Evolutionary conservation across 1,140 invertebrate genomes (phyloP), one percentile per base, ranked within the genome.

Genomic region (Nylanderia fulva): DNA sequence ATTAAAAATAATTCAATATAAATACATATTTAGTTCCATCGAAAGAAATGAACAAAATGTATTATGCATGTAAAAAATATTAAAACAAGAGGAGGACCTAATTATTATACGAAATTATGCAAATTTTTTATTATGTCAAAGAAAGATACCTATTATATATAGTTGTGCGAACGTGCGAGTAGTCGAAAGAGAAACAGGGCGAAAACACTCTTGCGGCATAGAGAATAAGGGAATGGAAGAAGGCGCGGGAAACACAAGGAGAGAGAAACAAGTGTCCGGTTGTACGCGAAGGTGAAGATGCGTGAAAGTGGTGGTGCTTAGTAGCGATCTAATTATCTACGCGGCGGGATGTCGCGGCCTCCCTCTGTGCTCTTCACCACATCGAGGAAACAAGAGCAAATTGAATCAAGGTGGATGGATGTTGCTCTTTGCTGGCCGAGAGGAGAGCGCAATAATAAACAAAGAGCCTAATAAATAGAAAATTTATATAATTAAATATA

Each of bases 321-420:
- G 93, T 93, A 93, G 92, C 92, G 92, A 93, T 93, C 93, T 93
- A 93, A 93, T 93, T 93, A 93, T 93, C 92, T 91, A 91, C 92
- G 91, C 93, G 92, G 90, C 91, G 90, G 92, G 92, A 91, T 89
- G 87, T 86, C 89, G 85, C 76, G 92, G 91, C 92, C 91, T 90
- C 92, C 92, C 90, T 91, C 91, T 90, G 92, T 56, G 92, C 60
- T 91, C 85, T 86, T 87, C 90, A 77, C 89, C 82, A 84, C 89
- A 72, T 87, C 86, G 71, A 90, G 91, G 90, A 89, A 92, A 92
- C 83, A 88, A 92, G 91, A 92, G 90, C 89, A 91, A 85, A 91
- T 86, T 86, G 79, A 88, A 88, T 29, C 69, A 6, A 33, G 61
- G 33, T 8, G 68, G 69, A 82, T 66, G 85, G 56, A 48, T 48